Conservation (phyloP, 2,113 vertebrate genomes). For the Charina bottae region DNA sequence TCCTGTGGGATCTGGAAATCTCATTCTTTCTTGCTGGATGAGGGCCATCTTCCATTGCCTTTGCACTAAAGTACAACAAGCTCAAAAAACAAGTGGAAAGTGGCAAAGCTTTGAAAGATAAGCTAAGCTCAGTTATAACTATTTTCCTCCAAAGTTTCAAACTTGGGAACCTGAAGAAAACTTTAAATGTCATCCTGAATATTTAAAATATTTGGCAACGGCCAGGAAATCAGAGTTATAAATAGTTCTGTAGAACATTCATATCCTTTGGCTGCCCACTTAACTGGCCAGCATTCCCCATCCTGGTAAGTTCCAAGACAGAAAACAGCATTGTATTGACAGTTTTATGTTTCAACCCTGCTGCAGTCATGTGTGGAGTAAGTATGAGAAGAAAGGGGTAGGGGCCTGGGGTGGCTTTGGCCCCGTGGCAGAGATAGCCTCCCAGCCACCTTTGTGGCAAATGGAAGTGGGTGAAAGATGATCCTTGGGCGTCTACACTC, state of each 20-base stretch:
- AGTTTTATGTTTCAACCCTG: slow-evolving; percentile 5
- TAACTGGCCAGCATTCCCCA: slow-evolving; percentile 42
- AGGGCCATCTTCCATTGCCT: too few species aligned
- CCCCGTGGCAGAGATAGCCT: not conserved
- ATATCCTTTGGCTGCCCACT: slow-evolving; percentile 19
- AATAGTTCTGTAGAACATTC: slow-evolving; percentile 26
- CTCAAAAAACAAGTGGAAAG: not conserved
- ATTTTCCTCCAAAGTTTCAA: not conserved
- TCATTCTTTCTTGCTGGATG: not conserved
- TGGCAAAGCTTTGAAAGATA: not conserved
- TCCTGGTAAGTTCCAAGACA: slow-evolving; percentile 27
- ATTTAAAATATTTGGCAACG: slow-evolving; percentile 26
- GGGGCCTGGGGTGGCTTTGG: not conserved
- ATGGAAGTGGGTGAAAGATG: not conserved
- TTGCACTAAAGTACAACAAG: not conserved
- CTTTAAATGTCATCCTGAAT: slow-evolving; percentile 32
- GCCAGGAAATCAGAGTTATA: slow-evolving; percentile 51
- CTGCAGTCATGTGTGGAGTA: not conserved
- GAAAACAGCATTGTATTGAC: slow-evolving; percentile 35
- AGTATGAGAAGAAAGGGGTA: not conserved
- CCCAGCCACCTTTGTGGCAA: not conserved
- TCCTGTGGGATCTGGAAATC: not conserved
- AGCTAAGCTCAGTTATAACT: not conserved
- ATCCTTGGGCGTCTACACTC: not conserved
- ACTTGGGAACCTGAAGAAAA: not conserved